Conservation (phyloP, 1,140 invertebrate species). For the Aphidius ervi region DNA sequence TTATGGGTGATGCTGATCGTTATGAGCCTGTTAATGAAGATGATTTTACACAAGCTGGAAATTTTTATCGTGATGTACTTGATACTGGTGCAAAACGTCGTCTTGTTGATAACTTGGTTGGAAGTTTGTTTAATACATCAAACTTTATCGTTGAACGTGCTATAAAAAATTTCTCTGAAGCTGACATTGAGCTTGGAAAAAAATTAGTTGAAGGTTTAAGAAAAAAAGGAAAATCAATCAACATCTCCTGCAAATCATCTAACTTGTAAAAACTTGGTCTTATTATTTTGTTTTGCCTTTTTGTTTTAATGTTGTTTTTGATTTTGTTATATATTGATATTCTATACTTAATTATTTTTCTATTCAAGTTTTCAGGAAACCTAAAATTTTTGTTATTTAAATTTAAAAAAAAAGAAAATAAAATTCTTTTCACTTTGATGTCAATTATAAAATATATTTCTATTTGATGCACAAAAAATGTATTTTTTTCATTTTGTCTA, state of each 20-base stretch:
- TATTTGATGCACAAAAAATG: no score
- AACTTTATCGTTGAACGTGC: constrained; percentile 82
- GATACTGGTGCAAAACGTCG: constrained; percentile 67
- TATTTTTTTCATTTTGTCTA: no score
- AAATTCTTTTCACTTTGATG: no score
- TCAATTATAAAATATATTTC: no score
- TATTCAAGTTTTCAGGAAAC: no score
- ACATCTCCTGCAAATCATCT: constrained; percentile 37
- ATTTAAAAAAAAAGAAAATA: no score
- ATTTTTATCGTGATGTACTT: constrained; percentile 80
- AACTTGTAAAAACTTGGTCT: constrained; percentile 34
- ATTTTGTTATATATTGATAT: neutral
- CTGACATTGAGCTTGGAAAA: constrained; percentile 65
- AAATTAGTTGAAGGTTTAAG: constrained; percentile 62
- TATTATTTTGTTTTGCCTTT: neutral
- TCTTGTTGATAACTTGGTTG: constrained; percentile 77
- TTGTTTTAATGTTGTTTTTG: neutral
- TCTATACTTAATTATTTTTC: neutral
- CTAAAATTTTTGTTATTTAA: no score
- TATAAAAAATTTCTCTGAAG: constrained; percentile 69
- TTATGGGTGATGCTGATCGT: constrained; percentile 65
- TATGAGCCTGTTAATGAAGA: constrained; percentile 84
- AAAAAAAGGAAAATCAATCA: constrained; percentile 53
- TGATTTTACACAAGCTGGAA: constrained; percentile 79
- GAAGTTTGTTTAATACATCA: constrained; percentile 70